Percentiles rank a stretch among this genome's conserved stretches.
Conservation (phyloP, 2,888 invertebrate species). For the Apamea sordens region DNA sequence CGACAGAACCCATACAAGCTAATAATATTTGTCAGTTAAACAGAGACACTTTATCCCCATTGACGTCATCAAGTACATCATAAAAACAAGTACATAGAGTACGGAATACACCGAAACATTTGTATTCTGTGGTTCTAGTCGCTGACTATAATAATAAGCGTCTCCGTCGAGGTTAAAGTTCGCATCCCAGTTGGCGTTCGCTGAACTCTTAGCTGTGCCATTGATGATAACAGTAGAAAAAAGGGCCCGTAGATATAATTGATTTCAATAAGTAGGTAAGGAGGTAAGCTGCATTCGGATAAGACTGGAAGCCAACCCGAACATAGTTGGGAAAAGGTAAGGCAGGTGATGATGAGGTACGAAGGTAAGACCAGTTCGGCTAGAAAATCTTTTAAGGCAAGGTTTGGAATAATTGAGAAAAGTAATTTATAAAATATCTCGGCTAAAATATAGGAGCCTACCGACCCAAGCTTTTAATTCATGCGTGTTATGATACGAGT, state of each 20-base stretch:
- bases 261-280: neutral
- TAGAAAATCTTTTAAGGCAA: neutral
- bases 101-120: constrained; percentile 37
- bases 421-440: neutral
- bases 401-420: neutral
- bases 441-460: neutral
- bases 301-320: neutral
- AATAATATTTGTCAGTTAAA: constrained; percentile 44
- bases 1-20: constrained; percentile 24
- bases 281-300: neutral
- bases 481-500: neutral
- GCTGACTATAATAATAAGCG: constrained; percentile 68
- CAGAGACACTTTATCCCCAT: constrained; percentile 42
- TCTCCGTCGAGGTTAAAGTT: constrained; percentile 85
- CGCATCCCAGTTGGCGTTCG: constrained; percentile 72
- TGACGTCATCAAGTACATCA: constrained; percentile 51
- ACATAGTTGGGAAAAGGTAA: neutral
- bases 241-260: constrained; percentile 19
- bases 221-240: constrained; percentile 60
- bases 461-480: neutral
- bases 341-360: neutral
- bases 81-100: constrained; percentile 31
- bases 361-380: too few relatives aligned
- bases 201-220: constrained; percentile 59
- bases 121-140: constrained; percentile 69